Evolutionary conservation across 2,113 vertebrate species (phyloP).

Genomic region (Pedetes capensis): DNA sequence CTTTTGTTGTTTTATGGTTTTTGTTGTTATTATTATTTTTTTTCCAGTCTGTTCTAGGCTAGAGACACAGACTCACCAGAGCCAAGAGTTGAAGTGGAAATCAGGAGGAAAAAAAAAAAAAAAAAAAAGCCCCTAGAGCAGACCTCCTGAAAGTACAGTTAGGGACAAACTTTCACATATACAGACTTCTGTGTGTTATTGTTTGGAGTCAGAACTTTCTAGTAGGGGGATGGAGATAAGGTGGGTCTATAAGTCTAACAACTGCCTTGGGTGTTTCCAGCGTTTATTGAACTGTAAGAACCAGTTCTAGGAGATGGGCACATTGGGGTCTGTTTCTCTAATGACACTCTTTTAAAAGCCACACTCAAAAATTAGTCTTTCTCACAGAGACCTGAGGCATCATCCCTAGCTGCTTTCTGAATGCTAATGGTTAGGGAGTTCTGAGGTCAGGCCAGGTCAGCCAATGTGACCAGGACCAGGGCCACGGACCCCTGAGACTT

Average conservation of each 20-base stretch:
- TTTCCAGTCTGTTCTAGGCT: not conserved
- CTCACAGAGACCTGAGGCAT: not conserved
- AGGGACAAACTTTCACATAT: not conserved
- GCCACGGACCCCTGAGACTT: not conserved
- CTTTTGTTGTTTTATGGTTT: not conserved
- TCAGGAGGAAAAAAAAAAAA: no score
- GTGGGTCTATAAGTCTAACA: not conserved
- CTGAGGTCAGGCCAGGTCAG: not conserved
- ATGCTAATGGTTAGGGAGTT: not conserved
- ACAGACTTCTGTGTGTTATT: not conserved
- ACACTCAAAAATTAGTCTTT: not conserved
- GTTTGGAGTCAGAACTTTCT: constrained; percentile 39
- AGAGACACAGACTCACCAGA: not conserved
- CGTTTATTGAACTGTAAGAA: constrained; percentile 9
- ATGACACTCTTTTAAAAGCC: not conserved
- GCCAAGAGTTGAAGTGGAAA: not conserved
- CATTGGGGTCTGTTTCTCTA: not conserved
- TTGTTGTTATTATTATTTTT: not conserved
- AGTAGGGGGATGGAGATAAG: not conserved
- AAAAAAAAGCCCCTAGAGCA: not conserved
- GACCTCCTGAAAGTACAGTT: not conserved
- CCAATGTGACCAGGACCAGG: not conserved
- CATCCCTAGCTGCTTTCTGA: not conserved
- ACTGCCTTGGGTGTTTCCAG: not conserved
- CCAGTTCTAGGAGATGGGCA: not conserved